phyloP scores from a whole-genome alignment of 2,888 invertebrate species.

The Caenorhabditis sp. region DNA sequence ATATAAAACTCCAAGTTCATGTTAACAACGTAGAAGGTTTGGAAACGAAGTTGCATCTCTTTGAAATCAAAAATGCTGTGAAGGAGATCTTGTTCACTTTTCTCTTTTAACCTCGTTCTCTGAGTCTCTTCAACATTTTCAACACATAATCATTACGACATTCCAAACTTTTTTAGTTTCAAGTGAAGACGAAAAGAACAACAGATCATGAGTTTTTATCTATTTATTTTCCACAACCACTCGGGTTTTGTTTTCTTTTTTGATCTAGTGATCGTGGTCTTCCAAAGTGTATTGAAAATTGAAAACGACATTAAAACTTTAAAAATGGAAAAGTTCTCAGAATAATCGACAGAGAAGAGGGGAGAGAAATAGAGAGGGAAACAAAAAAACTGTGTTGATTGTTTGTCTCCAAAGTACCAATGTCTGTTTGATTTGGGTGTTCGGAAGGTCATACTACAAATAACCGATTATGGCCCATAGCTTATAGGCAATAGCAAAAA shows the following conservation, averaged over 20 bases:
- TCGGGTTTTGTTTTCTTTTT: conserved; percentile 5
- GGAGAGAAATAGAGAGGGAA: conserved; percentile 21
- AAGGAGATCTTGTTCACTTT: too few species aligned
- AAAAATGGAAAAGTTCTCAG: background rate
- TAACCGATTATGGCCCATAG: background rate
- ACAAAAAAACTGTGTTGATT: conserved; percentile 3
- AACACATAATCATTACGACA: background rate
- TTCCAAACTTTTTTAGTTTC: conserved; percentile 2
- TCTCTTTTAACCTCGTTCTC: too few species aligned
- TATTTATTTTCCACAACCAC: background rate
- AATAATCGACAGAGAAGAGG: background rate
- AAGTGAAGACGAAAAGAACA: background rate
- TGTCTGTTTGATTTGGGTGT: conserved; percentile 1
- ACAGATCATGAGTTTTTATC: conserved; percentile 17
- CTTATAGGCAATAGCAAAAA: background rate
- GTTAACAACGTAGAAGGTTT: too few species aligned
- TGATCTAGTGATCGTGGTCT: conserved; percentile 13
- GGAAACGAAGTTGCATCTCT: too few species aligned
- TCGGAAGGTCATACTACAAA: background rate
- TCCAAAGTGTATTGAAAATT: background rate
- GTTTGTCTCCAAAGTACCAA: conserved; percentile 9
- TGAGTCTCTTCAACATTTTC: background rate
- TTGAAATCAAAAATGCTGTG: too few species aligned
- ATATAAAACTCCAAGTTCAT: too few species aligned
- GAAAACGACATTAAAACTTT: background rate